Evolutionary conservation across 2,113 vertebrate species (phyloP).

Genomic region (Lepidothrix coronata): DNA sequence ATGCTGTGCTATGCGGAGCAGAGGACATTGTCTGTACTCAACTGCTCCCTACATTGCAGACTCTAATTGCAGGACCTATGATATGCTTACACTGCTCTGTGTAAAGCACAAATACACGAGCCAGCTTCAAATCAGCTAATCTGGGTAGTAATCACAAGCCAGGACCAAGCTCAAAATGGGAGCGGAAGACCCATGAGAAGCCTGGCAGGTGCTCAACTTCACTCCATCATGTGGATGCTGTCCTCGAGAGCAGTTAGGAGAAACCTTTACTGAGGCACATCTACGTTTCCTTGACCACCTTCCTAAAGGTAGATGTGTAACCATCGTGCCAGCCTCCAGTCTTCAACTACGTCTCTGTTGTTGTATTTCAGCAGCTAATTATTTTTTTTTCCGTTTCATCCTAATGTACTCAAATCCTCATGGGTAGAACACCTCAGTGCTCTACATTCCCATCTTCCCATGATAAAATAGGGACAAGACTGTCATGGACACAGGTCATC

Average conservation of each 20-base stretch:
- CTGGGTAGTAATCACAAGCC: not conserved
- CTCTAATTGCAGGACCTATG: not conserved
- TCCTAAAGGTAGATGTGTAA: not conserved
- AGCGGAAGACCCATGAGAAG: not conserved
- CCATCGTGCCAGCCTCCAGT: not conserved
- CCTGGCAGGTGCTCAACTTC: not conserved
- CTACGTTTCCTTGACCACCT: not conserved
- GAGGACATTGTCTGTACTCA: not conserved
- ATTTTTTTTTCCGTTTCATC: not conserved
- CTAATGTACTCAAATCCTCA: not conserved
- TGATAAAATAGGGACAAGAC: not conserved
- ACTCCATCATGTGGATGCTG: not conserved
- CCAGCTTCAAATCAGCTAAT: not conserved
- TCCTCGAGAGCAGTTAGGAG: not conserved
- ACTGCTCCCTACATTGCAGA: not conserved
- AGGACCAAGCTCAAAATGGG: not conserved
- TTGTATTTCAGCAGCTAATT: not conserved
- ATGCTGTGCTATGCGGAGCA: not conserved
- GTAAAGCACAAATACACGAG: accelerated
- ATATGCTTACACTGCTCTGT: not conserved
- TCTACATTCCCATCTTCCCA: not conserved
- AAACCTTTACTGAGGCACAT: not conserved
- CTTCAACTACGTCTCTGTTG: not conserved
- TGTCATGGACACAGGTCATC: too few relatives aligned
- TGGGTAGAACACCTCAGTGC: not conserved